Percentiles rank a stretch among this genome's conserved stretches.
Evolutionary conservation across 2,888 invertebrate species (phyloP).

Genomic region (Anoncus sp.): DNA sequence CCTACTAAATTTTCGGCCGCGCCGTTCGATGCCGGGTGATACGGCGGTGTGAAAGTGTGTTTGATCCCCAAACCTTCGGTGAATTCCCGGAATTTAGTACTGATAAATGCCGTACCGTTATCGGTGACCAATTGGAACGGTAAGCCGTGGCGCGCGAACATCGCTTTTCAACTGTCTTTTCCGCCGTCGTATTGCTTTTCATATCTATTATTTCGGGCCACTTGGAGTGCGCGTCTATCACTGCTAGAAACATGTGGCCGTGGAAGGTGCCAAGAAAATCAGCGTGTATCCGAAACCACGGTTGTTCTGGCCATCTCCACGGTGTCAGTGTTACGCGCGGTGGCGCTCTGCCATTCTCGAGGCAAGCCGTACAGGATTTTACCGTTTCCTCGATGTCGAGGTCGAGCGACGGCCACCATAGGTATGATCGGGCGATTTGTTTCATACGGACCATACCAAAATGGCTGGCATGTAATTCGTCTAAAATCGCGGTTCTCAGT

Average conservation of each 20-base stretch:
- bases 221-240: slow-evolving; percentile 57
- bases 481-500: too few species aligned
- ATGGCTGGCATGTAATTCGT: too few species aligned
- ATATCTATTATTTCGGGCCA: too few species aligned
- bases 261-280: slow-evolving; percentile 52
- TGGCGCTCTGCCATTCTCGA: slow-evolving; percentile 8
- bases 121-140: slow-evolving; percentile 37
- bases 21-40: too few species aligned
- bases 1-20: slow-evolving; percentile 45
- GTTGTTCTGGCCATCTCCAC: slow-evolving; percentile 42
- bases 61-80: slow-evolving; percentile 25
- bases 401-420: slow-evolving; percentile 45
- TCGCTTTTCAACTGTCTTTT: slow-evolving; percentile 36
- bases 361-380: slow-evolving; percentile 23
- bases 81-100: slow-evolving; percentile 42
- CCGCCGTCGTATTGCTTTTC: slow-evolving; percentile 35
- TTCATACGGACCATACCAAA: too few species aligned
- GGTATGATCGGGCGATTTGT: too few species aligned
- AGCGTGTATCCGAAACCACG: slow-evolving; percentile 33
- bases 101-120: slow-evolving; percentile 38
- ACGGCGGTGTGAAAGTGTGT: slow-evolving; percentile 42
- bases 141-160: slow-evolving; percentile 48
- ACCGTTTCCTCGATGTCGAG: slow-evolving; percentile 32
- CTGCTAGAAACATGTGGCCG: slow-evolving; percentile 42
- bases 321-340: slow-evolving; percentile 19